Conservation (phyloP, 2,797 vertebrate genomes). For the Molossus alvarezi region DNA sequence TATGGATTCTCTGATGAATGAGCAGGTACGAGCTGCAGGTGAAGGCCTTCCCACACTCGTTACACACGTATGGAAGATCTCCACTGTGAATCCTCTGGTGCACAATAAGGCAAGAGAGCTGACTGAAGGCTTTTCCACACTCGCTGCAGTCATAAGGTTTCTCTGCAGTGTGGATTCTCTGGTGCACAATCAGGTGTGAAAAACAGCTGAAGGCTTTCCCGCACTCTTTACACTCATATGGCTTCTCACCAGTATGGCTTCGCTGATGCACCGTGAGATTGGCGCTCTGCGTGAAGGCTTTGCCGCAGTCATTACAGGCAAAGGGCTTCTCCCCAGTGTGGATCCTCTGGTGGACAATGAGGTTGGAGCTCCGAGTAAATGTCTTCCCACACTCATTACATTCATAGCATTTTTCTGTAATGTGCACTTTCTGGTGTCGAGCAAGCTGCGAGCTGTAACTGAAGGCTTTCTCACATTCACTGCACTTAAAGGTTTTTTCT, state of each 20-base stretch:
- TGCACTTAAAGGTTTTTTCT: slow-evolving; percentile 86
- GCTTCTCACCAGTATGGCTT: slow-evolving; percentile 86
- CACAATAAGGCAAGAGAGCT: slow-evolving; percentile 84
- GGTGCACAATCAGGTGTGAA: slow-evolving; percentile 75
- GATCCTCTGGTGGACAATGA: slow-evolving; percentile 86
- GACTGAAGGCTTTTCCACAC: slow-evolving; percentile 86
- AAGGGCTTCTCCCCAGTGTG: slow-evolving; percentile 86
- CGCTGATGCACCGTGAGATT: slow-evolving; percentile 84
- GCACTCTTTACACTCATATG: slow-evolving; percentile 85
- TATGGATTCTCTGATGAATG: slow-evolving; percentile 77
- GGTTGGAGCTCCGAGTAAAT: slow-evolving; percentile 86
- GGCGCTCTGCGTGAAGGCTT: slow-evolving; percentile 84
- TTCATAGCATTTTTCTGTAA: slow-evolving; percentile 87
- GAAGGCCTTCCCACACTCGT: slow-evolving; percentile 82
- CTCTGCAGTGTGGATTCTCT: slow-evolving; percentile 79
- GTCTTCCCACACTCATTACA: slow-evolving; percentile 86
- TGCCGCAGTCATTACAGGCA: slow-evolving; percentile 82
- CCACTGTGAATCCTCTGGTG: slow-evolving; percentile 87
- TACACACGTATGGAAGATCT: slow-evolving; percentile 82
- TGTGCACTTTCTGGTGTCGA: slow-evolving; percentile 87
- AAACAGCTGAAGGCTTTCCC: slow-evolving; percentile 85
- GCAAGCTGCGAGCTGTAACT: slow-evolving; percentile 86
- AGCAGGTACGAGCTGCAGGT: slow-evolving; percentile 66
- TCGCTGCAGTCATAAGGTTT: slow-evolving; percentile 81
- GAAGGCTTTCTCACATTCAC: slow-evolving; percentile 87